Base-by-base conservation (phyloP, 2,888 invertebrate genomes). In the Tetragonula carbonaria region DNA sequence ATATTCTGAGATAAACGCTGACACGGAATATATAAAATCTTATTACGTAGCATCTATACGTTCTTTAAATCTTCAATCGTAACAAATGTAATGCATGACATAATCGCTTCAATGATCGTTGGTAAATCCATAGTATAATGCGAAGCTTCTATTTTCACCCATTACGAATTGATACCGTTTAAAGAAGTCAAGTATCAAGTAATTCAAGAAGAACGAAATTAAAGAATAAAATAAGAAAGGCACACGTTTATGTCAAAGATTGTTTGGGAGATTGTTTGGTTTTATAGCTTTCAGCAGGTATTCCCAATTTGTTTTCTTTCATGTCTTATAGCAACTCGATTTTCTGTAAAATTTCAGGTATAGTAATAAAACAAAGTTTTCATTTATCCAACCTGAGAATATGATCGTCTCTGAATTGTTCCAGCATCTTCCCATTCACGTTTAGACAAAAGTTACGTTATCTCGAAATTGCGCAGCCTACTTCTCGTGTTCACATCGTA, bases 191-290 rank as follows among this genome's bases (percentile, higher is more conserved):
- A 16, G 98, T 97, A 38, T 97, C 98, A 87, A 98, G 95, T 71
- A 98, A 98, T 96, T 98, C 98, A 90, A 98, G 95, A 84, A 98
- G 95, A 91, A 98, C 98, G 95, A 98, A 98, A 95, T 98, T 98
- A 94, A 98, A 98, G 76, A 97, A 97, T 88, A 98, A 95, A 87
- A 98, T 96, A 94, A 98, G 98, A 94, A 98, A 98, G 21, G 97
- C 97, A 67, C 96, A 95, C 88, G 98, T 97, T 86, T 98, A 95
- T 33, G 97, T 97, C 97, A 97, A 97, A 66, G 97, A 33, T 4
- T 33, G 33, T 96, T 80, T 23, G 97, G 97, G 74, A 97, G 93
- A 94, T 97, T 96, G 94, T 98, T 97, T 0, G 97, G 97, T 92
- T 97, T 97, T 72, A 95, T 23, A 33, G 95, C 94, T 91, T 96